phyloP scores from a whole-genome alignment of 2,113 vertebrate species.

The Lepus timidus region DNA sequence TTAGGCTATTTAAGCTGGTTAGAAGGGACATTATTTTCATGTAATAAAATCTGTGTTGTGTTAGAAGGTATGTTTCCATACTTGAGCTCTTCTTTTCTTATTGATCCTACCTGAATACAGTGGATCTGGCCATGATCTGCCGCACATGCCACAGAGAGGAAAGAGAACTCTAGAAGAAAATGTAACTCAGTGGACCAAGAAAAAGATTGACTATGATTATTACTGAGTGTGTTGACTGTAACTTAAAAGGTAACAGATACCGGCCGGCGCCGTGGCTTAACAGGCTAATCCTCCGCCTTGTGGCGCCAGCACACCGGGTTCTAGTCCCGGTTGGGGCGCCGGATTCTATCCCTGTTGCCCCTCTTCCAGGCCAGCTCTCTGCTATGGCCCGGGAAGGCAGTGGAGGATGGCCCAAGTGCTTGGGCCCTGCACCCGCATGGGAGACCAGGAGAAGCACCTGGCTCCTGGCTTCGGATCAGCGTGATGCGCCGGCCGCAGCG shows the following conservation, averaged over 20 bases:
- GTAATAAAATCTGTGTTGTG: not conserved
- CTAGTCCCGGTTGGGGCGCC: too few species aligned
- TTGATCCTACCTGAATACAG: not conserved
- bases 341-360: too few species aligned
- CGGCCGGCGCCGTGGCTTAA: not conserved
- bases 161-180: constrained; percentile 38
- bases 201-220: not conserved
- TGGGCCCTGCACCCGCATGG: too few species aligned
- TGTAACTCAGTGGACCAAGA: not conserved
- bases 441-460: too few species aligned
- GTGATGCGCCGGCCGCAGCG: too few species aligned
- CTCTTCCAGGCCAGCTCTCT: too few species aligned
- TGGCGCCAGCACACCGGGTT: too few species aligned
- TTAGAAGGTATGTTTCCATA: not conserved
- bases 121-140: not conserved
- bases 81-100: not conserved
- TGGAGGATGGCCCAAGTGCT: too few species aligned
- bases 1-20: not conserved
- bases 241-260: not conserved
- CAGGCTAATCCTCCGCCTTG: too few species aligned
- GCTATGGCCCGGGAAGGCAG: too few species aligned
- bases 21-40: not conserved
- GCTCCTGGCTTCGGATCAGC: too few species aligned
- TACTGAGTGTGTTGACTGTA: not conserved
- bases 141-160: not conserved